Evolutionary conservation across 2,888 invertebrate genomes (phyloP), one percentile per base, ranked within the genome.

Genomic region (Lasioglossum figueresi): DNA sequence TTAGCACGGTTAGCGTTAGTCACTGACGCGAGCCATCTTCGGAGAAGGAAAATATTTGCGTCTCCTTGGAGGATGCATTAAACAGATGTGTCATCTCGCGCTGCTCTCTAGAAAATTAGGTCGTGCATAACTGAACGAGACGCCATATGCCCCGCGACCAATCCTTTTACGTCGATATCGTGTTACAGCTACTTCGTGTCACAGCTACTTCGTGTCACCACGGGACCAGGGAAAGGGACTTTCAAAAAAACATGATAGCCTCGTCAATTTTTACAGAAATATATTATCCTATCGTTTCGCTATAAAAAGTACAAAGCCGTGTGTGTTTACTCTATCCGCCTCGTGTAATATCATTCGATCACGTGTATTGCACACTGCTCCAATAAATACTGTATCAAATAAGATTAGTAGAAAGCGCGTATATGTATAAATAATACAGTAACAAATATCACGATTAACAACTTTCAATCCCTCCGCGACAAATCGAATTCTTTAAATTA

Each of bases 31-130:
- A 34, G 66, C 37, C 27, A 16, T 66, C 56, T 37, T 27, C 19
- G 14, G 12, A 45, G 37, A 63, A 78, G 40, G 19, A 43, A 75
- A 84, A 63, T 52, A 52, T 80, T 76, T 59, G 63, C 63, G 45
- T 73, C 59, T 72, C 75, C 40, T 48, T 37, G 34, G 31, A 45
- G 66, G 81, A 85, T 66, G 76, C 66, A 52, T 43, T 82, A 48
- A 88, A 84, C 91, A 91, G 89, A 92, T 92, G 93, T 88, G 88
- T 91, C 88, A 82, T 86, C 71, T 88, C 77, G 63, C 79, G 63
- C 74, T 74, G 73, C 77, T 76, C 78, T 52, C 76, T 86, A 76
- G 85, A 88, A 66, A 92, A 89, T 86, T 91, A 83, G 90, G 88
- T 87, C 91, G 88, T 82, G 82, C 88, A 85, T 86, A 88, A 88